phyloP scores from a whole-genome alignment of 2,113 vertebrate species.

The Gallinago media region DNA sequence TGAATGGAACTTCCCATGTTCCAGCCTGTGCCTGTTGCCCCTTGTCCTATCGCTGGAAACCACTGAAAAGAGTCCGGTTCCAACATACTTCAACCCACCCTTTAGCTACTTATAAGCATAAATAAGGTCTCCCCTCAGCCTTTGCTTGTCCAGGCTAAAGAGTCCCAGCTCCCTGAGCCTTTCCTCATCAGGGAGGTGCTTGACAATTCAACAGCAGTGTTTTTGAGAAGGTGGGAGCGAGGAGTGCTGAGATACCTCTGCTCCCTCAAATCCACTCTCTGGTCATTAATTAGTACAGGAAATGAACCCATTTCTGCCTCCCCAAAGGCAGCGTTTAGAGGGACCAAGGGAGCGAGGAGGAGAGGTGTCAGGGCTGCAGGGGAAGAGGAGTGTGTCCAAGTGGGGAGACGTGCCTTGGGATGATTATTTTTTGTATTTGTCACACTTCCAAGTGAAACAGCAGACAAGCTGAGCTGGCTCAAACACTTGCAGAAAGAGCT shows the following conservation, averaged over 20 bases:
- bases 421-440: conserved; percentile 35
- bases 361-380: background rate
- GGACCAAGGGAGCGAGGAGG: background rate
- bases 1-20: too few species aligned
- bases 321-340: background rate
- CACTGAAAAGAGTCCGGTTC: too few species aligned
- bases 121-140: too few species aligned
- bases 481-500: conserved; percentile 35
- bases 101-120: too few species aligned
- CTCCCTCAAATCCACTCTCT: background rate
- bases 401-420: background rate
- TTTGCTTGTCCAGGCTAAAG: too few species aligned
- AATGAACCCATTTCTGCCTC: background rate
- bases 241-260: background rate
- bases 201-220: rapidly evolving
- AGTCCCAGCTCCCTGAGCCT: too few species aligned
- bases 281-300: background rate
- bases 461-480: conserved; percentile 53
- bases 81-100: too few species aligned
- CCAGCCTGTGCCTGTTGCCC: too few species aligned
- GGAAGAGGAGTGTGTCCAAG: background rate
- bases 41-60: too few species aligned
- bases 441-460: conserved; percentile 48
- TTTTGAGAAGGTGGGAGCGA: background rate
- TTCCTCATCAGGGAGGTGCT: too few species aligned